phyloP scores from a whole-genome alignment of 2,113 vertebrate genomes.

The Suricata suricatta region DNA sequence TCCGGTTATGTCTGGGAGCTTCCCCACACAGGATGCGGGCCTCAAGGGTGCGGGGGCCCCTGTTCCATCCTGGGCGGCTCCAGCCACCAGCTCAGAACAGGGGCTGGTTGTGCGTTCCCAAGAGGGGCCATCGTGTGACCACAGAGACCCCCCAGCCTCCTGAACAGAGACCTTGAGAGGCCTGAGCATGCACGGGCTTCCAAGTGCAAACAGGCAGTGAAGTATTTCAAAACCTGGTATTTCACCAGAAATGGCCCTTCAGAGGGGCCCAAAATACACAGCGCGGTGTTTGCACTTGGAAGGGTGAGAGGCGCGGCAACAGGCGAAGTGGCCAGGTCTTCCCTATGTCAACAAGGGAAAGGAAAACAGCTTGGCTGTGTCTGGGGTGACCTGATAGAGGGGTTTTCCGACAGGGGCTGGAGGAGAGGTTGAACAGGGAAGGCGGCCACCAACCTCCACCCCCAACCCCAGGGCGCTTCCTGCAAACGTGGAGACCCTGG shows the following conservation, averaged over 20 bases:
- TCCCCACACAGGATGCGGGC: not conserved
- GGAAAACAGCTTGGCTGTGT: slow-evolving; percentile 73
- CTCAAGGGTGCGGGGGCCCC: fast-evolving
- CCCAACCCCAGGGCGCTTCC: not conserved
- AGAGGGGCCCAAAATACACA: slow-evolving; percentile 80
- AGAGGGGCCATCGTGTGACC: not conserved
- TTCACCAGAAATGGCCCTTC: slow-evolving; percentile 76
- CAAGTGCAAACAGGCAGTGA: slow-evolving; percentile 58
- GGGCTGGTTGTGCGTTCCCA: not conserved
- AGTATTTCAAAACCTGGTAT: slow-evolving; percentile 79
- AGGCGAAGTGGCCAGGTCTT: slow-evolving; percentile 74
- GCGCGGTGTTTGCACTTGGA: slow-evolving; percentile 82
- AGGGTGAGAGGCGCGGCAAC: slow-evolving; percentile 75
- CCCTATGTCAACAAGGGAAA: slow-evolving; percentile 73
- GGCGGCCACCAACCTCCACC: not conserved
- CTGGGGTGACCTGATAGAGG: slow-evolving; percentile 61
- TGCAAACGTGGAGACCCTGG: slow-evolving; percentile 4
- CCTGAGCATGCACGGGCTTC: not conserved
- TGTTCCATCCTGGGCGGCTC: not conserved
- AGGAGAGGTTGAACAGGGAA: not conserved
- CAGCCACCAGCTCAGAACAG: not conserved
- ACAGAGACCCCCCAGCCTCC: not conserved
- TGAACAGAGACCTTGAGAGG: not conserved
- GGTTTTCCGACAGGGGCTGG: not conserved
- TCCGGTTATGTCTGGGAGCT: not conserved